Percentiles rank a stretch among this genome's conserved stretches.
Evolutionary conservation across 2,888 invertebrate species (phyloP).

Genomic region (Caenorhabditis japonica): DNA sequence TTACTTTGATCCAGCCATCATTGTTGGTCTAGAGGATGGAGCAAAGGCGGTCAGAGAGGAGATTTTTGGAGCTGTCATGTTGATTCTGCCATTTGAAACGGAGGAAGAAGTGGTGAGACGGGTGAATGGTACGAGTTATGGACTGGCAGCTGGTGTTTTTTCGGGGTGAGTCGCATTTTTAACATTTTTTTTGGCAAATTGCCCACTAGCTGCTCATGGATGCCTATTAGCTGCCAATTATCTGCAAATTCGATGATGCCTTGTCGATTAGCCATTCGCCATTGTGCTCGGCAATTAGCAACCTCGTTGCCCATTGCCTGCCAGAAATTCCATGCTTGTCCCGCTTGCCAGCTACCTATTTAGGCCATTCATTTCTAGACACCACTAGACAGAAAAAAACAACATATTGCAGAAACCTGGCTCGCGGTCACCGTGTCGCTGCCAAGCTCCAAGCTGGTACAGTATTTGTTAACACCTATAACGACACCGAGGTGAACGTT

Average conservation of each 20-base stretch:
- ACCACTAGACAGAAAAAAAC: too few species aligned
- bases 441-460: conserved; percentile 80
- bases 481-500: conserved; percentile 74
- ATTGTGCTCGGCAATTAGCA: too few species aligned
- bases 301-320: too few species aligned
- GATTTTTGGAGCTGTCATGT: conserved; percentile 81
- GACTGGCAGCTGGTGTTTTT: conserved; percentile 81
- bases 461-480: conserved; percentile 81
- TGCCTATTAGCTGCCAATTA: too few species aligned
- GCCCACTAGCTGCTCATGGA: too few species aligned
- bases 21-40: conserved; percentile 77
- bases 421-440: conserved; percentile 80
- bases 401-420: conserved; percentile 80
- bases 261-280: too few species aligned
- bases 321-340: too few species aligned
- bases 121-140: conserved; percentile 81
- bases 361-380: too few species aligned
- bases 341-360: too few species aligned
- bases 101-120: conserved; percentile 80
- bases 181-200: too few species aligned
- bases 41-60: conserved; percentile 78
- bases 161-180: conserved; percentile 79
- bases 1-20: conserved; percentile 80
- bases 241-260: too few species aligned
- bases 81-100: conserved; percentile 80